A percentile compares a stretch with the other conserved stretches of the same genome.
These are phyloP conservation scores for Calyptomena viridis DNA, from an alignment of 2,113 vertebrate genomes.

Conservation along the genomic window DNA sequence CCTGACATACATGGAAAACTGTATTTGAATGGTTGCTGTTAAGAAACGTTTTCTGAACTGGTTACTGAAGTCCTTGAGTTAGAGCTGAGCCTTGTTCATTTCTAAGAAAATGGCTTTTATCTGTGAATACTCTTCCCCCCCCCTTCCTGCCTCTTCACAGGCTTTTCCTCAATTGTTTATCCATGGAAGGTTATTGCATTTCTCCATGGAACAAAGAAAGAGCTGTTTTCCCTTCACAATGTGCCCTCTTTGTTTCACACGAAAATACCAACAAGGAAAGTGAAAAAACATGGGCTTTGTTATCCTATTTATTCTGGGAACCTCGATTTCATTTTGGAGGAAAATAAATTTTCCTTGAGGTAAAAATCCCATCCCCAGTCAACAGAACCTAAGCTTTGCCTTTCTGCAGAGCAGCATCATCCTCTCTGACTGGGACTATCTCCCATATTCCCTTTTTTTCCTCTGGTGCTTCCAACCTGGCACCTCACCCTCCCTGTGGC, in stretches of 20 bases:
- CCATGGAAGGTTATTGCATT: slow-evolving; percentile 8
- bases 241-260: slow-evolving; percentile 4
- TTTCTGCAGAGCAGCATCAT: neutral
- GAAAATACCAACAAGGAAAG: slow-evolving; percentile 20
- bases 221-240: slow-evolving; percentile 47
- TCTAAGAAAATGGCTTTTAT: slow-evolving; percentile 1
- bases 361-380: neutral
- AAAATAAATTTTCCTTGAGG: neutral
- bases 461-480: neutral
- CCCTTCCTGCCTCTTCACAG: neutral
- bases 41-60: neutral
- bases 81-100: neutral
- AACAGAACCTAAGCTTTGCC: neutral
- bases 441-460: neutral
- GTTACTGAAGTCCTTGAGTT: neutral
- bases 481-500: neutral
- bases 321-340: neutral
- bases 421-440: neutral
- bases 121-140: neutral
- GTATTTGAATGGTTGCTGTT: neutral
- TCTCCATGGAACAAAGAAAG: slow-evolving; percentile 27
- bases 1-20: neutral
- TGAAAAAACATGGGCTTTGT: neutral
- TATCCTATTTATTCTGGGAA: neutral
- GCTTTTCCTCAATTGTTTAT: slow-evolving; percentile 14